Evolutionary conservation across 2,888 invertebrate species (phyloP).

Genomic region (Cerceris ruficornis): DNA sequence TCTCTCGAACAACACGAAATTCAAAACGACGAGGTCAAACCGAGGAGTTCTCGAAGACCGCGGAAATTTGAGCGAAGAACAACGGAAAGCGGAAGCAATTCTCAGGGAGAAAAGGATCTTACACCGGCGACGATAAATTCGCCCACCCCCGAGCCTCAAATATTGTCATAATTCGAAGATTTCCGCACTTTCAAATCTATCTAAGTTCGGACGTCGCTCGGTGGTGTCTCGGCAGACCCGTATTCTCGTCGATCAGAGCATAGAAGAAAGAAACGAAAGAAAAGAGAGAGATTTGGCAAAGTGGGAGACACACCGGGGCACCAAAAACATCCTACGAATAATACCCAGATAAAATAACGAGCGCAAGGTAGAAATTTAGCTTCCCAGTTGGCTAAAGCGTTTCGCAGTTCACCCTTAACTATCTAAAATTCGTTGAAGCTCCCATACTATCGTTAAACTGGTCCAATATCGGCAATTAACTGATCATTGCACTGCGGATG

Average conservation of each 20-base stretch:
- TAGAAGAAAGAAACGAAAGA: conserved; percentile 11
- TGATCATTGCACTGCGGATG: neutral
- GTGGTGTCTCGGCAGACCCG: conserved; percentile 33
- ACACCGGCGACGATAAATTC: neutral
- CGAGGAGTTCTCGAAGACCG: no score
- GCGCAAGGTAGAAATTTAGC: neutral
- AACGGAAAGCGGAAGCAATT: no score
- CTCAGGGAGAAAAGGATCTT: no score
- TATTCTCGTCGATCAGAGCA: conserved; percentile 20
- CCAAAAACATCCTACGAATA: conserved; percentile 51
- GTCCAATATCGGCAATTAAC: conserved; percentile 6
- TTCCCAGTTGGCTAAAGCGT: neutral
- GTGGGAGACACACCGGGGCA: conserved; percentile 54
- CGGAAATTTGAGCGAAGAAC: no score
- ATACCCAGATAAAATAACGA: conserved; percentile 26
- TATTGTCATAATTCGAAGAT: conserved; percentile 47
- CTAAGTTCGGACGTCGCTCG: conserved; percentile 45
- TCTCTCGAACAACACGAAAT: no score
- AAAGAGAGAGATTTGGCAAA: conserved; percentile 47
- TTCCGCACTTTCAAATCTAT: conserved; percentile 40
- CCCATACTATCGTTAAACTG: conserved; percentile 5
- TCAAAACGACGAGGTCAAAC: no score
- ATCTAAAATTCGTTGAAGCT: conserved; percentile 8
- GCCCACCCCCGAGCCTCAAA: conserved; percentile 28
- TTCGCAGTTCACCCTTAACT: conserved; percentile 8